Evolutionary conservation across 1,140 invertebrate genomes (phyloP).

Genomic region (Orius insidiosus): DNA sequence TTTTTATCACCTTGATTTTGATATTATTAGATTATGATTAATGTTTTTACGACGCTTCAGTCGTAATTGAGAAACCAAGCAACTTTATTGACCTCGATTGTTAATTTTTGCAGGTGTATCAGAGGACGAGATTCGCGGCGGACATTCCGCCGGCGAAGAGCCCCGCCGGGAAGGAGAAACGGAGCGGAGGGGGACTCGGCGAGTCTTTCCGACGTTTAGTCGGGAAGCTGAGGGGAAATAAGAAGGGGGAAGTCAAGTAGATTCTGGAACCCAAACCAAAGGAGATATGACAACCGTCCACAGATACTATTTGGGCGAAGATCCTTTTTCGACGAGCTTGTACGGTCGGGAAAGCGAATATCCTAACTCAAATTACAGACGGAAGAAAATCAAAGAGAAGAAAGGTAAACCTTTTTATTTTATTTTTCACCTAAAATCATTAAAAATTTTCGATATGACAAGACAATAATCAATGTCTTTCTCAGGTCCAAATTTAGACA

Average conservation of each 20-base stretch:
- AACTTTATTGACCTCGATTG: not conserved
- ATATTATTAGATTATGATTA: too few relatives aligned
- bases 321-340: constrained; percentile 61
- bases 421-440: not conserved
- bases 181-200: constrained; percentile 23
- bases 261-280: constrained; percentile 19
- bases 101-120: constrained; percentile 33
- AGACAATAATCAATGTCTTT: too few relatives aligned
- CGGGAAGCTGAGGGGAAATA: constrained; percentile 47
- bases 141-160: constrained; percentile 29
- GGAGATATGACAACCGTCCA: constrained; percentile 29
- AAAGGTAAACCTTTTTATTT: not conserved
- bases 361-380: constrained; percentile 19
- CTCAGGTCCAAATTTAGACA: too few relatives aligned
- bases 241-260: constrained; percentile 22
- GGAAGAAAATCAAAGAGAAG: not conserved
- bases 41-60: too few relatives aligned
- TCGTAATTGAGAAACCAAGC: too few relatives aligned
- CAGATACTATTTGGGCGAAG: constrained; percentile 64
- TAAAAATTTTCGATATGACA: too few relatives aligned
- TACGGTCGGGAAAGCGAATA: constrained; percentile 65
- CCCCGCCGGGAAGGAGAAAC: not conserved
- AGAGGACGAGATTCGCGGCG: constrained; percentile 44
- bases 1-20: too few relatives aligned
- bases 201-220: constrained; percentile 56